Conservation (phyloP, 2,113 vertebrate species). For the Polyodon spathula region DNA sequence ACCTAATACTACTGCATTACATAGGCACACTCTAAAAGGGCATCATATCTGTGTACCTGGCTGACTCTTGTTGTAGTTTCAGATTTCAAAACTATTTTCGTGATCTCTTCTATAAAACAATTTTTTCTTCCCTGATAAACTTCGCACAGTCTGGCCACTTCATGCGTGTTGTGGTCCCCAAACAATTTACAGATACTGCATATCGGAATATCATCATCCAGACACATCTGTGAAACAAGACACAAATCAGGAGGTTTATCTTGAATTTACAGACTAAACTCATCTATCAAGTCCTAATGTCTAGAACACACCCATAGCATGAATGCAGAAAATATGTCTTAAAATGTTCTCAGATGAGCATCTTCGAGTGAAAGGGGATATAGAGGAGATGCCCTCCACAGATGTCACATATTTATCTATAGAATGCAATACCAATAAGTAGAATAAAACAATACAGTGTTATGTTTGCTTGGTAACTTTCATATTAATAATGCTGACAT, state of each 20-base stretch:
- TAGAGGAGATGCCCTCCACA: background rate
- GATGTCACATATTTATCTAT: background rate
- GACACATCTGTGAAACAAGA: constrained; percentile 18
- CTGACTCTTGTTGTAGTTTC: background rate
- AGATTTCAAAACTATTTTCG: constrained; percentile 14
- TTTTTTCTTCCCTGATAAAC: constrained; percentile 24
- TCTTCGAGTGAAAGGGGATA: too few species aligned
- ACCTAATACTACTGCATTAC: too few species aligned
- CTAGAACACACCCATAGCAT: too few species aligned
- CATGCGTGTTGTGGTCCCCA: constrained; percentile 26
- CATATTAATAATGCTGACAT: too few species aligned
- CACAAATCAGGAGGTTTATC: background rate
- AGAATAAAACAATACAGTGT: too few species aligned
- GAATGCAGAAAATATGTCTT: too few species aligned
- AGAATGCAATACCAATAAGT: too few species aligned
- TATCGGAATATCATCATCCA: constrained; percentile 27
- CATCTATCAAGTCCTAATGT: too few species aligned
- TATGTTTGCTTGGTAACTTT: too few species aligned
- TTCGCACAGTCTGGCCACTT: constrained; percentile 22
- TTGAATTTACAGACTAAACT: too few species aligned
- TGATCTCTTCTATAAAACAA: constrained; percentile 21
- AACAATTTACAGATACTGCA: constrained; percentile 32
- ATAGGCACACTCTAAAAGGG: too few species aligned
- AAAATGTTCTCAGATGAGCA: background rate
- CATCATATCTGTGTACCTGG: constrained; percentile 9